Percentiles rank a stretch among this genome's conserved stretches.
These are phyloP conservation scores for Sphaeramia orbicularis DNA, from an alignment of 2,797 vertebrate species.

Conservation along the genomic window DNA sequence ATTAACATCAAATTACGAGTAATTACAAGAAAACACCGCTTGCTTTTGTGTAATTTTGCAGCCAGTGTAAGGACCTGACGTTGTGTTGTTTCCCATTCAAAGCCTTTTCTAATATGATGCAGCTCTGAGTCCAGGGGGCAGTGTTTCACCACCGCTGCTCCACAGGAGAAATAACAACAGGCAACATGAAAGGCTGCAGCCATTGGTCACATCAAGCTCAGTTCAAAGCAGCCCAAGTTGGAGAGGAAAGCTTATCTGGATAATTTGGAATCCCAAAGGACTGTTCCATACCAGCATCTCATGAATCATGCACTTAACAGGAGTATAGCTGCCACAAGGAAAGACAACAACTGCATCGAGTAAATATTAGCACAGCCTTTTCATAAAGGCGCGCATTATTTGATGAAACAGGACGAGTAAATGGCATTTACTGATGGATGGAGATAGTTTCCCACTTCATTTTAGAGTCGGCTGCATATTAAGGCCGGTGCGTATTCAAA, in stretches of 20 bases:
- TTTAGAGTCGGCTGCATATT: neutral
- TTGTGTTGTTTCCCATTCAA: conserved; percentile 40
- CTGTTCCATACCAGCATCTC: conserved; percentile 49
- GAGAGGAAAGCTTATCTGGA: conserved; percentile 61
- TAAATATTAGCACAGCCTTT: conserved; percentile 18
- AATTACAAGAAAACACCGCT: conserved; percentile 23
- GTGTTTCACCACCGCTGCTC: conserved; percentile 60
- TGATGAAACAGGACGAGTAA: conserved; percentile 9
- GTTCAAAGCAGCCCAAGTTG: conserved; percentile 55
- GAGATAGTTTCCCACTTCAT: neutral
- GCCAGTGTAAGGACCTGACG: conserved; percentile 7
- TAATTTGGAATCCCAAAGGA: conserved; percentile 61
- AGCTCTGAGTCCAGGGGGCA: conserved; percentile 71
- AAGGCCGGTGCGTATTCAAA: neutral
- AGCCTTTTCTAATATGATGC: conserved; percentile 10
- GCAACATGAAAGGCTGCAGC: conserved; percentile 46
- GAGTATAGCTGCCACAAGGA: conserved; percentile 53
- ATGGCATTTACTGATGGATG: neutral
- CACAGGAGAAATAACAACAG: conserved; percentile 22
- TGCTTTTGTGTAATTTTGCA: conserved; percentile 33
- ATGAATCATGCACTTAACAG: conserved; percentile 62
- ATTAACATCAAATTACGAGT: conserved; percentile 27
- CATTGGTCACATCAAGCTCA: conserved; percentile 59
- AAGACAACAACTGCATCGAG: conserved; percentile 24
- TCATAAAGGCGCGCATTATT: conserved; percentile 25